phyloP scores from a whole-genome alignment of 2,113 vertebrate genomes.

The Sylvilagus bachmani region DNA sequence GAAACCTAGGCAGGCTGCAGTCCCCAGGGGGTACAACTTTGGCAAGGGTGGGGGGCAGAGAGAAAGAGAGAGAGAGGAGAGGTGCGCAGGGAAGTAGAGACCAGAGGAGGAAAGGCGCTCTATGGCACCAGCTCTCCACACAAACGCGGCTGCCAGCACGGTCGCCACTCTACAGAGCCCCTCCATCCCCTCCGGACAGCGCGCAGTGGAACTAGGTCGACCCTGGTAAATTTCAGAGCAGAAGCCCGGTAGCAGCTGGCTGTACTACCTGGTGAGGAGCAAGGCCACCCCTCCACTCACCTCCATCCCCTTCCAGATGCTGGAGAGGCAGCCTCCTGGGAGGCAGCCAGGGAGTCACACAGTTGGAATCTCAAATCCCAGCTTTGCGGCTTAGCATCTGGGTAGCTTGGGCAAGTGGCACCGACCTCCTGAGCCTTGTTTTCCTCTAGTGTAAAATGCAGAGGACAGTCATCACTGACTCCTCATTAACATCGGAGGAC shows the following conservation, averaged over 20 bases:
- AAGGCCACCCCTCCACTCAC: not conserved
- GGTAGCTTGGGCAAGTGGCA: slow-evolving; percentile 39
- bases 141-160: not conserved
- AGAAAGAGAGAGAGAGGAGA: not conserved
- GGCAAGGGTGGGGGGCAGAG: not conserved
- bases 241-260: slow-evolving; percentile 28
- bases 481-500: not conserved
- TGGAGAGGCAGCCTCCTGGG: not conserved
- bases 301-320: not conserved
- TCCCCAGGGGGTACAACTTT: slow-evolving; percentile 65
- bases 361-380: slow-evolving; percentile 43
- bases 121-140: not conserved
- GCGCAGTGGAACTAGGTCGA: not conserved
- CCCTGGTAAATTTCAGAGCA: not conserved
- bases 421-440: not conserved
- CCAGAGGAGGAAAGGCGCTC: not conserved
- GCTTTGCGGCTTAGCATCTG: slow-evolving; percentile 55
- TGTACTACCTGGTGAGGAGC: not conserved
- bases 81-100: not conserved
- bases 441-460: slow-evolving; percentile 43
- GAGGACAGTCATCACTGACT: not conserved
- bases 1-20: not conserved
- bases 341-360: slow-evolving; percentile 41
- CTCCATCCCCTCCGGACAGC: not conserved
- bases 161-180: not conserved